A percentile compares a stretch with the other conserved stretches of the same genome.
Conservation (phyloP, 2,113 vertebrate species). For the Centrocercus urophasianus region DNA sequence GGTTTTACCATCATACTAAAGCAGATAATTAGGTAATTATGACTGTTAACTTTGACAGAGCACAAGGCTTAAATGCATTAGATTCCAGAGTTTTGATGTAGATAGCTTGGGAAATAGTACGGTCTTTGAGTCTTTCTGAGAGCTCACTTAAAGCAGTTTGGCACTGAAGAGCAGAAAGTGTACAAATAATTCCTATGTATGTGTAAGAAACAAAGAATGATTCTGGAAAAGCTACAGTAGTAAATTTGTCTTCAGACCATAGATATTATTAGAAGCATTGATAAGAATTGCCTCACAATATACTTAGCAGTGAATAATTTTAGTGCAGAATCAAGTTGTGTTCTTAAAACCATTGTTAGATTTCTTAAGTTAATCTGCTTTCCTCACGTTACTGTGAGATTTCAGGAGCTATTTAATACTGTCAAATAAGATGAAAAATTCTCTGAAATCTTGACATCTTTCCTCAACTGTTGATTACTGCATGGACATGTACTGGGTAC, state of each 20-base stretch:
- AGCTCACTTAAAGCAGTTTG: slow-evolving; percentile 42
- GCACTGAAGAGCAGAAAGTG: slow-evolving; percentile 23
- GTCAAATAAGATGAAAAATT: background rate
- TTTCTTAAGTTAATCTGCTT: slow-evolving; percentile 42
- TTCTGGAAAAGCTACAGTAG: background rate
- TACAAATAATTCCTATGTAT: slow-evolving; percentile 30
- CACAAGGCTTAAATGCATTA: slow-evolving; percentile 73
- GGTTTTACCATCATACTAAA: slow-evolving; percentile 78
- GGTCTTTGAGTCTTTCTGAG: slow-evolving; percentile 63
- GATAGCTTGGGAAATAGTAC: slow-evolving; percentile 52
- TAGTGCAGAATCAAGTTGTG: background rate
- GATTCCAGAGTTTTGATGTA: slow-evolving; percentile 62
- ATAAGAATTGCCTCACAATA: slow-evolving; percentile 50
- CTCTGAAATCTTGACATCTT: background rate
- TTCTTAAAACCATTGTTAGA: slow-evolving; percentile 24
- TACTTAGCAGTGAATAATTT: slow-evolving; percentile 50
- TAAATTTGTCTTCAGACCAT: slow-evolving; percentile 40
- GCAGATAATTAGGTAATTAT: slow-evolving; percentile 82
- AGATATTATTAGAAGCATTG: slow-evolving; percentile 6
- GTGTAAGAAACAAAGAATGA: background rate
- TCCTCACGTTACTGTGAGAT: background rate
- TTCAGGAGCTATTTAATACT: slow-evolving; percentile 33
- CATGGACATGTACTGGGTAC: background rate
- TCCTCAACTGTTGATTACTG: background rate
- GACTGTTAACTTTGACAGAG: slow-evolving; percentile 81